Evolutionary conservation across 2,888 invertebrate species (phyloP).

Genomic region (Drosophila antonietae): DNA sequence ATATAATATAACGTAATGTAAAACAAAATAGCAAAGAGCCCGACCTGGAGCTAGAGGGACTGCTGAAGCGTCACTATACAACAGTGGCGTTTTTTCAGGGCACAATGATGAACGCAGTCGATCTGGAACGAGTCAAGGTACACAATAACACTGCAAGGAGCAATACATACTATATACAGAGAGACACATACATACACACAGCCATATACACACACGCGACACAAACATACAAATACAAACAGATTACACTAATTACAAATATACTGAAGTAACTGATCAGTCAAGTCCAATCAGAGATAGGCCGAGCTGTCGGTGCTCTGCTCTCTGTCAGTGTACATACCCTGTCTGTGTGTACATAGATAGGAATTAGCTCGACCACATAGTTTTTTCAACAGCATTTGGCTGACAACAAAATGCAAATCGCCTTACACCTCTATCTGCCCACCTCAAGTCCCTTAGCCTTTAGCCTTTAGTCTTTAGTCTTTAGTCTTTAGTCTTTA

Average conservation of each 20-base stretch:
- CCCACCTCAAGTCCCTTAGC: conserved; percentile 33
- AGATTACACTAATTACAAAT: conserved; percentile 42
- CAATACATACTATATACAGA: conserved; percentile 13
- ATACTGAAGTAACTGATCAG: conserved; percentile 42
- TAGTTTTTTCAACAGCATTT: conserved; percentile 11
- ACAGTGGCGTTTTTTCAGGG: conserved; percentile 99
- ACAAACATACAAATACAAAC: conserved; percentile 40
- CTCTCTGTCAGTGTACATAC: conserved; percentile 18
- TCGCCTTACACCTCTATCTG: conserved; percentile 27
- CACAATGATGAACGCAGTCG: conserved; percentile 99
- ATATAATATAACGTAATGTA: conserved; percentile 57
- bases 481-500: conserved; percentile 10
- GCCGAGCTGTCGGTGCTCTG: conserved; percentile 5
- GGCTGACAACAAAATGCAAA: conserved; percentile 33
- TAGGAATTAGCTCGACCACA: conserved; percentile 15
- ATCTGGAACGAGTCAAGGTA: conserved; percentile 99
- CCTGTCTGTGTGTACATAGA: conserved; percentile 18
- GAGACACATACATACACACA: conserved; percentile 17
- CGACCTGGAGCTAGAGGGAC: conserved; percentile 99
- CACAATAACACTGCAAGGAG: conserved; percentile 78
- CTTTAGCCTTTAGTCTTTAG: conserved; percentile 12
- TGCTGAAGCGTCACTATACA: conserved; percentile 99
- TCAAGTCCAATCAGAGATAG: conserved; percentile 9
- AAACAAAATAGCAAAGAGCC: conserved; percentile 95
- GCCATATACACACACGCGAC: conserved; percentile 13